Conservation (phyloP, 1,140 invertebrate genomes). For the Drosophila rufa region DNA sequence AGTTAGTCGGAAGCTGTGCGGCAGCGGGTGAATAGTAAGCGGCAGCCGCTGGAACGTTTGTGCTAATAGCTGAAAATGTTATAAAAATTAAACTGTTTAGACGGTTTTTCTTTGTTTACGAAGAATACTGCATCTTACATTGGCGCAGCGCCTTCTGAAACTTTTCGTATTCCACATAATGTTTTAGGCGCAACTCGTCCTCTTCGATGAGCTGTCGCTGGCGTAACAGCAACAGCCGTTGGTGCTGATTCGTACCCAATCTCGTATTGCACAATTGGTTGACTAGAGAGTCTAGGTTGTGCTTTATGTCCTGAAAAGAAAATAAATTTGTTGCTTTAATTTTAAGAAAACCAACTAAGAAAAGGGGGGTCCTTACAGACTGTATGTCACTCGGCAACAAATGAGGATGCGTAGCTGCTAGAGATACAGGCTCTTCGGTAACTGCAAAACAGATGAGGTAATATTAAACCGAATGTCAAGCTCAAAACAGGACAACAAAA, state of each 20-base stretch:
- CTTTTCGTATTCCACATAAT: slow-evolving; percentile 85
- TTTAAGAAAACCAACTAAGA: background rate
- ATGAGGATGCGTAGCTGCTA: slow-evolving; percentile 82
- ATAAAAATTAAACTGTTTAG: slow-evolving; percentile 2
- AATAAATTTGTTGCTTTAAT: background rate
- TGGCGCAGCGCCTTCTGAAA: slow-evolving; percentile 82
- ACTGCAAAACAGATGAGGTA: slow-evolving; percentile 36
- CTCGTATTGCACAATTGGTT: slow-evolving; percentile 82
- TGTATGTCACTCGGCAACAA: slow-evolving; percentile 82
- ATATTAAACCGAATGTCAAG: slow-evolving; percentile 1
- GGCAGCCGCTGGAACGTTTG: slow-evolving; percentile 71
- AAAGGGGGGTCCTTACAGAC: slow-evolving; percentile 65
- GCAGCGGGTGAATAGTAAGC: slow-evolving; percentile 72
- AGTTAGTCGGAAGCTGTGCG: slow-evolving; percentile 69
- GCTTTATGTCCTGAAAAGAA: slow-evolving; percentile 78
- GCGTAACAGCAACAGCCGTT: slow-evolving; percentile 77
- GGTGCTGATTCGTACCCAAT: slow-evolving; percentile 83
- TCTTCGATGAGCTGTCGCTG: slow-evolving; percentile 85
- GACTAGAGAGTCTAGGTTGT: slow-evolving; percentile 81
- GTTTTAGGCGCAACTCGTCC: slow-evolving; percentile 82
- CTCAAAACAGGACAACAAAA: background rate
- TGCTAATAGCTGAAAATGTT: slow-evolving; percentile 69
- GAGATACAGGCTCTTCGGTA: slow-evolving; percentile 77
- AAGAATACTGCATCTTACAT: slow-evolving; percentile 57
- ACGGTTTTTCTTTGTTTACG: background rate